Evolutionary conservation across 35 echinoderm and acorn worm genomes (phyloP), one percentile per base, ranked within the genome.

Genomic region (Apostichopus californicus): DNA sequence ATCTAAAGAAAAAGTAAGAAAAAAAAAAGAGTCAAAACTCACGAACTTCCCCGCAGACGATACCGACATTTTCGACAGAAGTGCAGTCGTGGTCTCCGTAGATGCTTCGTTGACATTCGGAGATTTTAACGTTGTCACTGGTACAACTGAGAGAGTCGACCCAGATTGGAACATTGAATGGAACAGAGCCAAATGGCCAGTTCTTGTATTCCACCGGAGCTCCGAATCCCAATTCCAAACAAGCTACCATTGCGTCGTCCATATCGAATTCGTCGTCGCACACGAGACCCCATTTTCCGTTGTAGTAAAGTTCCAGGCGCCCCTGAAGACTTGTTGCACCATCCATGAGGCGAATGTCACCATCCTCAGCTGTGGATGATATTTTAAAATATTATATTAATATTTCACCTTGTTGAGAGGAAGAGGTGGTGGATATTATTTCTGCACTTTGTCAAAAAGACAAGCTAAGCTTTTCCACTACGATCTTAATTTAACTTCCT

Each of bases 251-350:
- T 6, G 91, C 80, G 15, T 92, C 91, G 0, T 13, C 22, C 17
- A 15, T 73, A 6, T 73, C 91, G 58, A 92, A 92, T 54, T 56
- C 55, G 56, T 92, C 81, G 72, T 92, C 91, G 73, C 91, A 92
- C 5, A 92, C 91, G 4, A 80, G 72, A 7, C 91, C 91, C 91
- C 91, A 92, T 71, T 92, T 57, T 12, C 61, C 61, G n/a, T 72
- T 14, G 52, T 86, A 80, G 81, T 85, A 92, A 15, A 92, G 60
- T 34, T 92, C 91, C 56, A 92, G 52, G 28, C 91, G 91, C 8
- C 91, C 91, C 26, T 25, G 18, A 6, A 25, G 20, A 13, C 18
- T 18, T 5, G 71, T 92, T 5, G 78, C 26, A 17, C 79, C 81
- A 20, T 86, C 79, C 9, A 52, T 66, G 1, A 92, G 79, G 5